A percentile compares a stretch with the other conserved stretches of the same genome.
Conservation (phyloP, 2,113 vertebrate species). For the Columba janthina region DNA sequence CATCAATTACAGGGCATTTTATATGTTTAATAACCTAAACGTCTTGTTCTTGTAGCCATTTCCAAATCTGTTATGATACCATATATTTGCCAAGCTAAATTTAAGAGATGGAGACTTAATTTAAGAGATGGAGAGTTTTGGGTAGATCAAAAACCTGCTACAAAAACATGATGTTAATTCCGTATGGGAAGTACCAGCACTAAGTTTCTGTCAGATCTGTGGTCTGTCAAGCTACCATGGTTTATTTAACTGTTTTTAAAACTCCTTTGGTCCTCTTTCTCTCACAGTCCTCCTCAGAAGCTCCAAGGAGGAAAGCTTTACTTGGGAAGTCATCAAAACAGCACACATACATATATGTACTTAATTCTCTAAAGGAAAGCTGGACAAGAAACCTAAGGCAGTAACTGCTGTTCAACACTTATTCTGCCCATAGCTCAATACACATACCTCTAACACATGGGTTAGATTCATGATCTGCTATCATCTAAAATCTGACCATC, state of each 20-base stretch:
- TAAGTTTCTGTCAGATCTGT: neutral
- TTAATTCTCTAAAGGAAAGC: neutral
- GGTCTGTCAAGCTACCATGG: neutral
- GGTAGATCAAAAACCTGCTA: neutral
- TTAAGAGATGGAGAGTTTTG: neutral
- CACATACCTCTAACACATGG: neutral
- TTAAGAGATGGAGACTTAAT: neutral
- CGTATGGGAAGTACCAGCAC: neutral
- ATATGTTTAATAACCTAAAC: neutral
- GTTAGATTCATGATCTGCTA: neutral
- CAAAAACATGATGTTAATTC: neutral
- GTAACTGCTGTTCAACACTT: neutral
- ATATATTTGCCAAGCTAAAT: neutral
- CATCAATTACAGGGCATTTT: neutral
- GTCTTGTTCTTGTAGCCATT: neutral
- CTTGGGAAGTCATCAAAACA: neutral
- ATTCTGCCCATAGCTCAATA: neutral
- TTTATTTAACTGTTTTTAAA: neutral
- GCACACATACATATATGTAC: neutral
- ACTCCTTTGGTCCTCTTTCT: neutral
- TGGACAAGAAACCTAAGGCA: neutral
- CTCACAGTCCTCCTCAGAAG: neutral
- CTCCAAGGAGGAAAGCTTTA: neutral
- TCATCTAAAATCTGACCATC: neutral
- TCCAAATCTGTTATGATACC: neutral